These are phyloP conservation scores for Sarcophaga subvicina DNA, from an alignment of 2,888 invertebrate species.

Conservation along the genomic window DNA sequence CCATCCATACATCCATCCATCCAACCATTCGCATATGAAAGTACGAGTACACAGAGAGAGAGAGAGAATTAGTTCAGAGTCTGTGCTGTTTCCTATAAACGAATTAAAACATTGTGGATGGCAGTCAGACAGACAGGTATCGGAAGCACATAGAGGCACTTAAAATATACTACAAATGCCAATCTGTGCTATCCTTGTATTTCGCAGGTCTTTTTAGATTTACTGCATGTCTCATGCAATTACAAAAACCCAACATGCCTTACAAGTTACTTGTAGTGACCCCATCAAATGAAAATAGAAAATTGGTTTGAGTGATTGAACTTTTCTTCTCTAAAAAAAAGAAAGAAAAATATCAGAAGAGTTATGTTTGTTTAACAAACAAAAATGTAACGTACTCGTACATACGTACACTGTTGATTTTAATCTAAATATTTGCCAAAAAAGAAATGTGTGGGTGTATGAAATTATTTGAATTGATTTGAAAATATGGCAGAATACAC, in stretches of 20 bases:
- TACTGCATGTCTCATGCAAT: not conserved
- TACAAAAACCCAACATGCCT: not conserved
- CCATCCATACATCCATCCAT: too few relatives aligned
- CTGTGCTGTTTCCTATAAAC: not conserved
- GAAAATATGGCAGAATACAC: conserved; percentile 54
- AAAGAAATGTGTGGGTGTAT: conserved; percentile 59
- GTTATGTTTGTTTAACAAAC: conserved; percentile 65
- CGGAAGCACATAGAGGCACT: not conserved
- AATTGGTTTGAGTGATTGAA: conserved; percentile 69
- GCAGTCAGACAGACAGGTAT: not conserved
- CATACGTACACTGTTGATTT: conserved; percentile 58
- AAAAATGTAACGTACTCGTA: conserved; percentile 12
- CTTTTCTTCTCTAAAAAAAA: conserved; percentile 17
- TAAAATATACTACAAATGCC: not conserved
- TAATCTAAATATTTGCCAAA: conserved; percentile 54
- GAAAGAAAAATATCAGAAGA: conserved; percentile 49
- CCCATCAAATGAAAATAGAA: conserved; percentile 46
- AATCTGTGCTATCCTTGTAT: not conserved
- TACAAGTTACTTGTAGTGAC: not conserved
- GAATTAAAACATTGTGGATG: not conserved
- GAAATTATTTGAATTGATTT: conserved; percentile 16
- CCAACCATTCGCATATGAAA: not conserved
- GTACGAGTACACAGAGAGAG: not conserved
- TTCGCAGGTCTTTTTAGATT: not conserved
- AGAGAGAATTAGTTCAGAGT: not conserved